A percentile compares a stretch with the other conserved stretches of the same genome.
These are phyloP conservation scores for Cyphomyrus discorhynchus DNA, from an alignment of 2,113 vertebrate species.

Conservation along the genomic window DNA sequence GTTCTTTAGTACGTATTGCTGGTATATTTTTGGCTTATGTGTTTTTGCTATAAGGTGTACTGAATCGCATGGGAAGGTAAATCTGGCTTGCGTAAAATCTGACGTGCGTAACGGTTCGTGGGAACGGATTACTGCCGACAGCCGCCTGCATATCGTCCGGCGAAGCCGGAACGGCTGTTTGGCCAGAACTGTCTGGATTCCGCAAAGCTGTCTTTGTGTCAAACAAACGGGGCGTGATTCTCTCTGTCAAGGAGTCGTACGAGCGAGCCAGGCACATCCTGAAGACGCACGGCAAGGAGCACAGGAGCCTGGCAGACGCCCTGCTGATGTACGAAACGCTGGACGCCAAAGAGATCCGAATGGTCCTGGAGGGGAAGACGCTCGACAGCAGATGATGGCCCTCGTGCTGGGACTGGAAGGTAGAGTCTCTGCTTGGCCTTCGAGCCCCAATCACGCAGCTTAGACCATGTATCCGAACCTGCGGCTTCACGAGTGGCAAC, in stretches of 20 bases:
- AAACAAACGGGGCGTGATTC: background rate
- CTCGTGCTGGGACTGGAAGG: background rate
- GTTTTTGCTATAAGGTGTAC: background rate
- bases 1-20: background rate
- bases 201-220: background rate
- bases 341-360: constrained; percentile 93
- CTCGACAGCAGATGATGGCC: constrained; percentile 77
- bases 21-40: background rate
- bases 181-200: background rate
- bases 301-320: constrained; percentile 90
- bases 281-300: constrained; percentile 86
- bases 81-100: background rate
- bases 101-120: background rate
- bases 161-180: background rate
- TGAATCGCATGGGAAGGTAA: background rate
- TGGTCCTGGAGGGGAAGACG: constrained; percentile 88
- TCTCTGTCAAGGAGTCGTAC: constrained; percentile 77
- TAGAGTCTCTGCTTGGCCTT: background rate
- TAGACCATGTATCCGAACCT: background rate
- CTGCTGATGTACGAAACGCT: constrained; percentile 90
- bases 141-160: background rate
- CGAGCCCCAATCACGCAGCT: background rate
- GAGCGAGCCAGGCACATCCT: constrained; percentile 85
- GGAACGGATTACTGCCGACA: background rate
- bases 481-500: background rate